Conservation (phyloP, 2,888 invertebrate genomes). For the Hirtodrosophila cameraria region DNA sequence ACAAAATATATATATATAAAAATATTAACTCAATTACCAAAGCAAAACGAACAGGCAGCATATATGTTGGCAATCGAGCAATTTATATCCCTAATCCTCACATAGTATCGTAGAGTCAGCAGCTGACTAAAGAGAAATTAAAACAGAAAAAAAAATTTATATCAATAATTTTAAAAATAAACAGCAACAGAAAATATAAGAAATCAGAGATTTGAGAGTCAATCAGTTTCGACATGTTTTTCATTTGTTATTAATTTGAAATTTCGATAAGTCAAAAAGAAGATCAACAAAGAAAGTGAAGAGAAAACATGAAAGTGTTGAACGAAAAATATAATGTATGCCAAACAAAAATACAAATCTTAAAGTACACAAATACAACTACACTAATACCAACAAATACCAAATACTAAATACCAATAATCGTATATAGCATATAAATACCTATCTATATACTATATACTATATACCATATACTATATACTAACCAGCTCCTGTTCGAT, state of each 20-base stretch:
- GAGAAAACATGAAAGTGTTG: conserved; percentile 37
- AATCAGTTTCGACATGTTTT: conserved; percentile 45
- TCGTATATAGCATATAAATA: conserved; percentile 15
- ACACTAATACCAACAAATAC: conserved; percentile 17
- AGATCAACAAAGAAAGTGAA: too few species aligned
- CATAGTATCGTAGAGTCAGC: conserved; percentile 59
- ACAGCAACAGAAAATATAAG: conserved; percentile 1
- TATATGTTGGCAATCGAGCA: conserved; percentile 85
- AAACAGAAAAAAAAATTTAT: conserved; percentile 3
- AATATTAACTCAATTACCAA: conserved; percentile 46
- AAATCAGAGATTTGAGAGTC: conserved; percentile 23
- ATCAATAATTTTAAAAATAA: conserved; percentile 8
- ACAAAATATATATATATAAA: conserved; percentile 19
- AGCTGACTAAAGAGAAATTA: conserved; percentile 44
- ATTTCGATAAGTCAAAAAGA: conserved; percentile 70
- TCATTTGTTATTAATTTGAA: conserved; percentile 68
- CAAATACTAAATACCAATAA: conserved; percentile 22
- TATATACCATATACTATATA: conserved; percentile 34
- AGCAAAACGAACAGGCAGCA: conserved; percentile 84
- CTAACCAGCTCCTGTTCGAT: conserved; percentile 27
- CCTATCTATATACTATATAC: conserved; percentile 21
- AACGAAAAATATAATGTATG: conserved; percentile 48
- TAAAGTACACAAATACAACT: conserved; percentile 26
- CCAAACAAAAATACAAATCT: conserved; percentile 30
- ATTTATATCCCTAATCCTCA: conserved; percentile 61